Base-by-base conservation (phyloP, 2,797 vertebrate genomes). In the Picus viridis region DNA sequence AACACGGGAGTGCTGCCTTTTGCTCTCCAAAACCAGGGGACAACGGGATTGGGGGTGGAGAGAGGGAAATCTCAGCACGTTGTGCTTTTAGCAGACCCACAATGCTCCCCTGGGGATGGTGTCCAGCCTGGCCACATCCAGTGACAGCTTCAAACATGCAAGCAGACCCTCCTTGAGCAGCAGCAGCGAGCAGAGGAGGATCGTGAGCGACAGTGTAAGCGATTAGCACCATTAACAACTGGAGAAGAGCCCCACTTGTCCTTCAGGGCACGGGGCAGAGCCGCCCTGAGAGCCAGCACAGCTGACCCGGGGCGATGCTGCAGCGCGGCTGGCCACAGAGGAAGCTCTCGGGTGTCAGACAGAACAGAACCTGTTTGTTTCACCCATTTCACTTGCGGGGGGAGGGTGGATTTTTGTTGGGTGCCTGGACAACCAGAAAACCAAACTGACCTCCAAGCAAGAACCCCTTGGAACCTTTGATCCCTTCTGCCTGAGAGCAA, bases 131-230 rank as follows among this genome's bases (percentile, higher is more conserved):
- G 47, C 22, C 6, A 4, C 63, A 39, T 29, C 56, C 82, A 78
- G 58, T 0, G 1, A n/a, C 19, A 22, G 57, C 20, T 59, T 20
- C n/a, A 32, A 59, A 22, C 17, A 32, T 63, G 16, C 24, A 39
- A 29, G 36, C 10, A 18, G 61, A 29, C 24, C 36, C 26, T 29
- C 61, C 61, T 29, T 12, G 26, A 64, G 16, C 61, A 18, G 16
- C 36, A 27, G 75, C 68, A 68, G 34, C 1, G 4, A 86, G 65
- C 27, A 39, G 49, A 89, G 26, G 27, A 54, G 41, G 12, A 87
- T 29, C 0, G 0, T 7, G 58, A 86, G 82, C 2, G 11, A n/a
- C 1, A 3, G 70, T 0, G 1, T 58, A 54, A 41, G 0, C 39
- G 47, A n/a, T 76, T 10, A 74, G 59, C 3, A 16, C 41, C 36